Base-by-base conservation (phyloP, 2,888 invertebrate species). In the Oligia latruncula region DNA sequence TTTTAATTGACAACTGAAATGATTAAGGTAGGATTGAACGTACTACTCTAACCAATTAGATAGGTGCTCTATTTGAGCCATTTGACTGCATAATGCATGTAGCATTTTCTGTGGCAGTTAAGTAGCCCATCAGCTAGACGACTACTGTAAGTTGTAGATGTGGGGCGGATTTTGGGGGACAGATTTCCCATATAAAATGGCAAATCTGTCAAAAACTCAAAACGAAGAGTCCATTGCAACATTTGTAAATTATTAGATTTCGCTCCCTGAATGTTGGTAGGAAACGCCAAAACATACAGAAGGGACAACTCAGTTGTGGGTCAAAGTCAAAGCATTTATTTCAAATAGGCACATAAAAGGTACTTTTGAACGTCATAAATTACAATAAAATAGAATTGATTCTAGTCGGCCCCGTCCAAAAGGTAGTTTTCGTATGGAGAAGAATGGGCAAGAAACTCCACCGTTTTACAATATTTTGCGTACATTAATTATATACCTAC, bases 1-100 rank as follows among this genome's bases (percentile, higher is more conserved):
- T 83, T 58, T 35, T 35, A 40, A 81, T 70, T 66, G 35, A 20
- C n/a, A 43, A 52, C 11, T 40, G 40, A 40, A 40, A 23, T 15
- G 4, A 55, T 64, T 6, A 40, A 35, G 13, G 52, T 23, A 23
- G 15, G 8, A 15, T 71, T 35, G 9, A 9, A 35, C 9, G 20
- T 49, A 23, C 13, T 20, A 13, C 4, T 20, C 23, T 52, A 46
- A 29, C 43, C 6, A 20, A 8, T 1, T 64, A 40, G 3, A 40
- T 40, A 40, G 35, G 23, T 23, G 35, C 15, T 35, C 13, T 35
- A 40, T 65, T 43, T 35, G 35, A 15, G 15, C 13, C 49, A 70
- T 49, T 6, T 11, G 8, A 13, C 46, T 20, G 29, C 49, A 49
- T 49, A 49, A 70, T n/a, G 43, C n/a, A 20, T 55, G 67, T 43